Base-by-base conservation (phyloP, 2,113 vertebrate species). In the Microcebus tavaratra region DNA sequence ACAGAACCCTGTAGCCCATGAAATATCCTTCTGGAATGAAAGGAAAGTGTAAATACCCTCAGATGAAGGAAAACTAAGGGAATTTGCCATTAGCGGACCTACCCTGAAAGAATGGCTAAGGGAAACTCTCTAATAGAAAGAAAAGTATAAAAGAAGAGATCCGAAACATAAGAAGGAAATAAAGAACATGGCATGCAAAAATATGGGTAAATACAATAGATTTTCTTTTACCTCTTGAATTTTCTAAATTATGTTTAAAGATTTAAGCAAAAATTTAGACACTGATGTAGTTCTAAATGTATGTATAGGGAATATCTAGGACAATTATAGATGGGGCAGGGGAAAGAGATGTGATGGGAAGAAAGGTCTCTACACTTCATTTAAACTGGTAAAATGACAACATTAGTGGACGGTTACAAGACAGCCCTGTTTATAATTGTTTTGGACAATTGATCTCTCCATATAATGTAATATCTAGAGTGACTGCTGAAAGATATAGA, bases 351-450 rank as follows among this genome's bases (percentile, higher is more conserved):
- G 3, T 72, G 53, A 73, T 65, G 31, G 11, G 78, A 82, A 31
- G 76, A 53, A 73, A 81, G 20, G 3, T 65, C 65, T 76, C n/a
- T 55, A 42, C 3, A 48, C 34, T 59, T 72, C 39, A 76, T 84
- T 82, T 94, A 89, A 45, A 94, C 57, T 55, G 55, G 45, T 81
- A 89, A 94, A 94, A 55, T 82, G 65, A 50, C 42, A 50, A 42
- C 21, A 73, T 20, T 55, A 89, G 17, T 88, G 55, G 67, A 53
- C n/a, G 53, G 29, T 75, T 75, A 45, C 18, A 42, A 65, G 82
- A 17, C 67, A n/a, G 67, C 67, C 17, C 67, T 1, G 3, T n/a
- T 68, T n/a, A 34, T 67, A 31, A 34, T 2, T 67, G 5, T 67
- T 29, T 67, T 18, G 34, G 34, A 18, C 34, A 68, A n/a, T 17